Base-by-base conservation (phyloP, 2,888 invertebrate genomes). In the Sinopyrophorus schimmeli region DNA sequence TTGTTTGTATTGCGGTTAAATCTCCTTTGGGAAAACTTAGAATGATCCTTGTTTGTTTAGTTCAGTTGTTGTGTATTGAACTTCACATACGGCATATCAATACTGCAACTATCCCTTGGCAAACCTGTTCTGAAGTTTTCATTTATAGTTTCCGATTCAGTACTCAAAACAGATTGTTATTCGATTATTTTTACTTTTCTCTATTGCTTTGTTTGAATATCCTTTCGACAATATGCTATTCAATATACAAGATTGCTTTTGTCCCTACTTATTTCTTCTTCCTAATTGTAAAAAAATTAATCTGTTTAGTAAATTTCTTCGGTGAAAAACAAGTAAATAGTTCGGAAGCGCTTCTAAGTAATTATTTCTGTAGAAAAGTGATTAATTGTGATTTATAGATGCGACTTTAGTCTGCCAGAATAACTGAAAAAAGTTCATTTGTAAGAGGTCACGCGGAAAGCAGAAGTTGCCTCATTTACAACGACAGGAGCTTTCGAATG, bases 391-490 rank as follows among this genome's bases (percentile, higher is more conserved):
- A 65, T 64, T 53, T 64, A 67, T 65, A 65, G 66, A 63, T 65
- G 60, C 49, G 61, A 55, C 54, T 59, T n/a, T 58, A 54, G 54
- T 54, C 57, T 62, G 65, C 59, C 59, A 62, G 57, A 55, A 58
- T 54, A 34, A 47, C 54, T 47, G 56, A 67, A 72, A 71, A 72
- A 72, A 71, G 70, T 70, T 70, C 69, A 69, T 72, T 71, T 69
- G 68, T 68, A 63, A 68, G 66, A 71, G 70, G 69, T 70, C 70
- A 66, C 63, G 69, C 70, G 70, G 66, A 69, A 71, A 69, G 66
- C 67, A 66, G 64, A 70, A 69, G 68, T 70, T 68, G 70, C 66
- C 69, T 72, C 71, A 71, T 72, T 72, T 71, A 67, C 65, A 66
- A 61, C 65, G 68, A 67, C 69, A 69, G 67, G 66, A 68, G 68